Conservation (phyloP, 2,113 vertebrate species). For the Sinocyclocheilus grahami region DNA sequence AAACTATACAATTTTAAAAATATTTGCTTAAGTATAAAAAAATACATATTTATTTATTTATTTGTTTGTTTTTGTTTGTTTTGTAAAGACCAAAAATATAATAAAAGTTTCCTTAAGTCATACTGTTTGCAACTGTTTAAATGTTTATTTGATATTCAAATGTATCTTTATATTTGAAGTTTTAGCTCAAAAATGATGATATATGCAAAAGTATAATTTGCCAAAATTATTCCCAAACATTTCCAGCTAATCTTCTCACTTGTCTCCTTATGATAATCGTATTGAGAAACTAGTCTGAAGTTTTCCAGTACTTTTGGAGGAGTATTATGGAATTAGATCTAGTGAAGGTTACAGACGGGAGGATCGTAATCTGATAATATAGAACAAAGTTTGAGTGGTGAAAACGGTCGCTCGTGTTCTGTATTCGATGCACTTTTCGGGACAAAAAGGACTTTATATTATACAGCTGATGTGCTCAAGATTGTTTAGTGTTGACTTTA, state of each 20-base stretch:
- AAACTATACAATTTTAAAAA: not conserved
- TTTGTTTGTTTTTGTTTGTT: too few species aligned
- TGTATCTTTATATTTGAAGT: too few species aligned
- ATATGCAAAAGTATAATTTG: too few species aligned
- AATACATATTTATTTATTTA: too few species aligned
- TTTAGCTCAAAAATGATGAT: too few species aligned
- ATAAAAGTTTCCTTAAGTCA: not conserved
- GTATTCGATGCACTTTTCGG: not conserved
- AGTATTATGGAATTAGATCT: not conserved
- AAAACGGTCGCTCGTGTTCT: not conserved
- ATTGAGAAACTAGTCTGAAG: not conserved
- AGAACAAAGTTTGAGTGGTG: not conserved
- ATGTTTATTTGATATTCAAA: too few species aligned
- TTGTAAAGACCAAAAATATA: too few species aligned
- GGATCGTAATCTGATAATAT: not conserved
- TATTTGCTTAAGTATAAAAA: too few species aligned
- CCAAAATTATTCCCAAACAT: too few species aligned
- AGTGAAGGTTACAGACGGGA: not conserved
- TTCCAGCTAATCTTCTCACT: too few species aligned
- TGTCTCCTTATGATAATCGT: not conserved
- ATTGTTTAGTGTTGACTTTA: not conserved
- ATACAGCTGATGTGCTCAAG: not conserved
- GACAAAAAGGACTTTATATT: not conserved
- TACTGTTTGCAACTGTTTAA: not conserved
- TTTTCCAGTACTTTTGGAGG: not conserved